phyloP scores from a whole-genome alignment of 2,888 invertebrate genomes.

The Beris chalybata region DNA sequence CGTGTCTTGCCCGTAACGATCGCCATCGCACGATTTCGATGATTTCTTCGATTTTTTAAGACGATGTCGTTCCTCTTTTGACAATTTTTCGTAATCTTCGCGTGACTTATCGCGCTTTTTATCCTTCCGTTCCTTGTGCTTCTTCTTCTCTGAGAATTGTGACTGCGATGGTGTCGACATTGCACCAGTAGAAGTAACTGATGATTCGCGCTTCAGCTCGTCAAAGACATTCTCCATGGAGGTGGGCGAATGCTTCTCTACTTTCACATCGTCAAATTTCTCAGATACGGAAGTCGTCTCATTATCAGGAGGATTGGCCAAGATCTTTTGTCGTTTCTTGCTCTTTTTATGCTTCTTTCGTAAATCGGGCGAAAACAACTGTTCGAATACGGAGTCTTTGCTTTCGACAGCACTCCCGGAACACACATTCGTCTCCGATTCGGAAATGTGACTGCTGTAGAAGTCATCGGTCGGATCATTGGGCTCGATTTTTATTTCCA shows the following conservation, averaged over 20 bases:
- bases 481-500: conserved; percentile 41
- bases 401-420: conserved; percentile 52
- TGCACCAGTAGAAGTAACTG: not conserved
- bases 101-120: conserved; percentile 53
- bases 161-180: conserved; percentile 23
- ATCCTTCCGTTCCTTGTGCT: conserved; percentile 54
- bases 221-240: conserved; percentile 57
- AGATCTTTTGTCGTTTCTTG: conserved; percentile 74
- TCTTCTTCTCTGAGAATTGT: conserved; percentile 47
- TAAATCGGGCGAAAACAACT: conserved; percentile 59
- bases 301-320: conserved; percentile 44
- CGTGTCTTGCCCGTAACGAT: conserved; percentile 29
- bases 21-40: conserved; percentile 49
- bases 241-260: conserved; percentile 36
- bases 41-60: conserved; percentile 63
- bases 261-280: conserved; percentile 34
- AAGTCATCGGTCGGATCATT: conserved; percentile 32
- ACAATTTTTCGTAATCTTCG: conserved; percentile 44
- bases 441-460: conserved; percentile 48
- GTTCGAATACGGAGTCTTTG: conserved; percentile 53
- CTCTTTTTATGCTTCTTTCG: conserved; percentile 84
- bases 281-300: conserved; percentile 42
- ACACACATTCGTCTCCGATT: conserved; percentile 41
- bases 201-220: conserved; percentile 57
- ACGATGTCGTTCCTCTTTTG: conserved; percentile 56